Percentiles rank a stretch among this genome's conserved stretches.
Evolutionary conservation across 2,113 vertebrate genomes (phyloP).

Genomic region (Phocoena phocoena): DNA sequence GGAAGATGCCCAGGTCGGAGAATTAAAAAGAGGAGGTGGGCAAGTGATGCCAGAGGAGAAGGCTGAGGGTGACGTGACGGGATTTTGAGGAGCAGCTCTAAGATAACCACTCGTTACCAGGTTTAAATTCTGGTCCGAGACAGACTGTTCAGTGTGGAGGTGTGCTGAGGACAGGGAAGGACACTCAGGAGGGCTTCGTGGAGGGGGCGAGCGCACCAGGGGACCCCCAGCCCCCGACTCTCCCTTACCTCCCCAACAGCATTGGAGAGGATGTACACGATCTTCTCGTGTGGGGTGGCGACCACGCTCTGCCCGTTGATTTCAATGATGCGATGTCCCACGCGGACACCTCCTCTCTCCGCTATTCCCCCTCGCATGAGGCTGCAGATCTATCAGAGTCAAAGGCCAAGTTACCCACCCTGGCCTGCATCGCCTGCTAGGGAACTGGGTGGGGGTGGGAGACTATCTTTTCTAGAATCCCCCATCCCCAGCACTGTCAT

Average conservation of each 20-base stretch:
- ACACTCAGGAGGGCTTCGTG: not conserved
- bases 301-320: slow-evolving; percentile 98
- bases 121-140: not conserved
- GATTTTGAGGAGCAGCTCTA: not conserved
- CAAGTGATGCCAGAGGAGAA: rapidly evolving
- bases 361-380: slow-evolving; percentile 98
- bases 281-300: slow-evolving; percentile 96
- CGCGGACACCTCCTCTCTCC: slow-evolving; percentile 95
- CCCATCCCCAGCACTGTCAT: no score
- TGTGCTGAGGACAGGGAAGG: not conserved
- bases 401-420: not conserved
- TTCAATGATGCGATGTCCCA: slow-evolving; percentile 98
- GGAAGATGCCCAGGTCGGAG: not conserved
- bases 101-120: rapidly evolving
- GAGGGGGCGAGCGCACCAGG: no score
- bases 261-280: slow-evolving; percentile 96
- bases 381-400: slow-evolving; percentile 92
- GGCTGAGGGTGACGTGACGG: not conserved
- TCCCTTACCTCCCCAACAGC: slow-evolving; percentile 95
- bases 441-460: rapidly evolving
- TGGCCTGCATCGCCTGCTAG: rapidly evolving
- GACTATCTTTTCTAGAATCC: not conserved
- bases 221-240: rapidly evolving
- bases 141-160: rapidly evolving
- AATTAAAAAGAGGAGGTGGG: not conserved